phyloP scores from a whole-genome alignment of 2,113 vertebrate genomes.

The Catharus minimus region DNA sequence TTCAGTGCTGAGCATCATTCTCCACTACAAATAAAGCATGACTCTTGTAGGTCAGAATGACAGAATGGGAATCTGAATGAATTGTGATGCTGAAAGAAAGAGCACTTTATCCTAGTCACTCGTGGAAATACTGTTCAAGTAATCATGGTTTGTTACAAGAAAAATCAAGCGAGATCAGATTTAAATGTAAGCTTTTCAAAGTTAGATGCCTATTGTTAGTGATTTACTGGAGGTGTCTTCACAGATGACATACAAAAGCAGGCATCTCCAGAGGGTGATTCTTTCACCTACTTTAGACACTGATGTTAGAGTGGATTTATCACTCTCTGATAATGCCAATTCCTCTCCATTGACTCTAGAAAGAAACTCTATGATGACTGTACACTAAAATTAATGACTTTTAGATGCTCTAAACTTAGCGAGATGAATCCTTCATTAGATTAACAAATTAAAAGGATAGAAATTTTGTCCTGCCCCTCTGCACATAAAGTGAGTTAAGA shows the following conservation, averaged over 20 bases:
- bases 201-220: slow-evolving; percentile 16
- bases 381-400: slow-evolving; percentile 2
- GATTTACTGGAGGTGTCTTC: not conserved
- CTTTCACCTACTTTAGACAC: not conserved
- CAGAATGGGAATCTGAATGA: not conserved
- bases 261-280: not conserved
- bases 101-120: not conserved
- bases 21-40: not conserved
- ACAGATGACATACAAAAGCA: not conserved
- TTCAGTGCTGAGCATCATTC: not conserved
- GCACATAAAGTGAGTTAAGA: not conserved
- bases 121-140: not conserved
- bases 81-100: slow-evolving; percentile 39
- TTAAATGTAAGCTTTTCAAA: slow-evolving; percentile 38
- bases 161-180: slow-evolving; percentile 9
- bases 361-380: not conserved
- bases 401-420: not conserved
- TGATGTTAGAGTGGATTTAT: not conserved
- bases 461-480: not conserved
- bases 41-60: not conserved
- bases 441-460: not conserved
- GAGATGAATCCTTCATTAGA: not conserved
- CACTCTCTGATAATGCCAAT: not conserved
- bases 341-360: not conserved
- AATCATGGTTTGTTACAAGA: slow-evolving; percentile 2